phyloP scores from a whole-genome alignment of 2,797 vertebrate genomes.

The Australoheros facetus region DNA sequence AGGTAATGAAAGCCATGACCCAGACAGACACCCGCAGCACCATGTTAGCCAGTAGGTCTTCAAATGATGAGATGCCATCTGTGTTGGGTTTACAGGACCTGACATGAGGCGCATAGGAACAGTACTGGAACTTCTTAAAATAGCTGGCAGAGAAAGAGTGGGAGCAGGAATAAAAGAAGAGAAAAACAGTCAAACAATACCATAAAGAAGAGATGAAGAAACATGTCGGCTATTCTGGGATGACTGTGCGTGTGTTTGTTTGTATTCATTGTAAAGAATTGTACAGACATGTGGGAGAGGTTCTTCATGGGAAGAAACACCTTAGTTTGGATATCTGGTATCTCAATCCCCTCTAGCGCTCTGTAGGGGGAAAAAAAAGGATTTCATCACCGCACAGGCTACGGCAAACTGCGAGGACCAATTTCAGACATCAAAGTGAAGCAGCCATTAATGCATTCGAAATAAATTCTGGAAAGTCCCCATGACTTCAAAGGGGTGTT shows the following conservation, averaged over 20 bases:
- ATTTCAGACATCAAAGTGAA: neutral
- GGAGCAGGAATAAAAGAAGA: neutral
- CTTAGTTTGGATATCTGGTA: slow-evolving; percentile 80
- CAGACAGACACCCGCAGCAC: slow-evolving; percentile 87
- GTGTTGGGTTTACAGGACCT: slow-evolving; percentile 87
- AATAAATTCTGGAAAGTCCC: neutral
- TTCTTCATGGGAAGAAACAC: slow-evolving; percentile 86
- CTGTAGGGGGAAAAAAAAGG: slow-evolving; percentile 60
- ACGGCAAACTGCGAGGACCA: neutral
- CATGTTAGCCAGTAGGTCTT: slow-evolving; percentile 86
- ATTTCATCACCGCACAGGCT: neutral
- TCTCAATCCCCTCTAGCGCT: slow-evolving; percentile 83
- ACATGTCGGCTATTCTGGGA: neutral
- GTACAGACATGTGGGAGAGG: slow-evolving; percentile 83
- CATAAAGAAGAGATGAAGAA: neutral
- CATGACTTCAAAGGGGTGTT: neutral
- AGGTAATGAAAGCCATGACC: slow-evolving; percentile 89
- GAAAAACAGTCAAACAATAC: neutral
- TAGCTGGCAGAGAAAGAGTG: slow-evolving; percentile 72
- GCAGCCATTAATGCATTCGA: neutral
- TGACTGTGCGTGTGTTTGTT: no score
- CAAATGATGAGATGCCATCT: slow-evolving; percentile 88
- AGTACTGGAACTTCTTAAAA: slow-evolving; percentile 88
- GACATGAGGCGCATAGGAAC: slow-evolving; percentile 86
- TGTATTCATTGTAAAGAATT: neutral